Base-by-base conservation (phyloP, 2,888 invertebrate genomes). In the Linnaemya vulpina region DNA sequence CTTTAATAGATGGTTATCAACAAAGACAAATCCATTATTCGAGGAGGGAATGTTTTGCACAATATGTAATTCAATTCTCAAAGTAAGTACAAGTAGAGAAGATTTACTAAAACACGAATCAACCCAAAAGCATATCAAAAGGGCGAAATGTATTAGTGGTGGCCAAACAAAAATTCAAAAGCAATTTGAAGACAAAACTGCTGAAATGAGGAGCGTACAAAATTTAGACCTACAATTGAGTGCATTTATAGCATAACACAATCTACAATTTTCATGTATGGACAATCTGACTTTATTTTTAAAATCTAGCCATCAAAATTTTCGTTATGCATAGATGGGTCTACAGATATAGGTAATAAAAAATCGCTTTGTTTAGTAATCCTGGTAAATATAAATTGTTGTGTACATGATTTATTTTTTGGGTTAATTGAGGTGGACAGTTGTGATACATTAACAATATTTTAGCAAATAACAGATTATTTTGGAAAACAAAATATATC, bases 21-120 rank as follows among this genome's bases (percentile, higher is more conserved):
- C 62, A 43, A 43, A 63, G 40, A 40, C 22, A 22, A 63, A 8
- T 22, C 15, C 43, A 63, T 63, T 15, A 63, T 43, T 22, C 8
- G 43, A 63, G 46, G 43, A 46, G 25, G 63, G 46, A 46, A 43
- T 63, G 3, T 88, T 89, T 25, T 60, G 90, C 89, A 63, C 43
- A 46, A 63, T 63, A 63, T 43, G 25, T 8, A 43, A 63, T 63
- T 63, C 43, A 15, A 63, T 63, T 63, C 43, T 46, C 0, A 63
- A 63, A 63, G 62, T 7, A 63, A 63, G 40, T 63, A 20, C 40
- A 11, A 40, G 20, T 13, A 63, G 20, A 40, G 38, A 20, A 22
- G 40, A 63, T 63, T 13, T 63, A 40, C 1, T 63, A 40, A 63
- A 40, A 13, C n/a, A n/a, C n/a, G n/a, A n/a, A n/a, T n/a, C n/a